Conservation (phyloP, 1,140 invertebrate species). For the Megathymus violae region DNA sequence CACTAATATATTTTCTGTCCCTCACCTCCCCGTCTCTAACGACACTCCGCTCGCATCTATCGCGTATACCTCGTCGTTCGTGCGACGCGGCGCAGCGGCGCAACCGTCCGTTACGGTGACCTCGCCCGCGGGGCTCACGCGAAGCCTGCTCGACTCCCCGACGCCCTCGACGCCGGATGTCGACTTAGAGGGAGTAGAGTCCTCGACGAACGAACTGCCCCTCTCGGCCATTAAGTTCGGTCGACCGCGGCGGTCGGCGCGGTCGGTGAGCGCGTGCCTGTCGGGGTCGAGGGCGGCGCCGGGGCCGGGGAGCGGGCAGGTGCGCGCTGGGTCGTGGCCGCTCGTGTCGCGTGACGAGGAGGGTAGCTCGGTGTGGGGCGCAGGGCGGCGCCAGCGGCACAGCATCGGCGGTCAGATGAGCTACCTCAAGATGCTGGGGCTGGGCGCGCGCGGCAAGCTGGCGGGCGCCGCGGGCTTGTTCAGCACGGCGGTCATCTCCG, state of each 20-base stretch:
- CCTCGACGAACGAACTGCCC: slow-evolving; percentile 85
- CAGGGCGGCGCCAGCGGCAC: too few species aligned
- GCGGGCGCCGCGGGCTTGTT: too few species aligned
- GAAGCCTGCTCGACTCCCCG: slow-evolving; percentile 36
- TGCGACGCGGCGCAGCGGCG: slow-evolving; percentile 36
- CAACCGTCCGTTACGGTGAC: slow-evolving; percentile 41
- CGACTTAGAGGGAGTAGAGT: slow-evolving; percentile 72
- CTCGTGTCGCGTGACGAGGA: too few species aligned
- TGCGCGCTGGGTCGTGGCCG: too few species aligned
- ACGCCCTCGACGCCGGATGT: slow-evolving; percentile 56
- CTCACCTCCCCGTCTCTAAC: slow-evolving; percentile 58
- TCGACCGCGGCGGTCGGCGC: slow-evolving; percentile 42
- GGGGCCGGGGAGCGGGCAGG: too few species aligned
- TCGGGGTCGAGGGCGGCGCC: too few species aligned
- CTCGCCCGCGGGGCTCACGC: slow-evolving; percentile 35
- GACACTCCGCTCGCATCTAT: slow-evolving; percentile 55
- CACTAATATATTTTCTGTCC: slow-evolving; percentile 63
- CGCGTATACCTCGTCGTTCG: slow-evolving; percentile 46
- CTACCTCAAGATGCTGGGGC: too few species aligned
- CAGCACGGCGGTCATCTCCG: too few species aligned
- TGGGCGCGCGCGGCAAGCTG: too few species aligned
- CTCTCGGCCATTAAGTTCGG: slow-evolving; percentile 83
- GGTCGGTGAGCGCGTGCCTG: too few species aligned
- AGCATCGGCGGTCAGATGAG: too few species aligned
- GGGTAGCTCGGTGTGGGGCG: too few species aligned